phyloP scores from a whole-genome alignment of 2,113 vertebrate species.

The Antechinus flavipes region DNA sequence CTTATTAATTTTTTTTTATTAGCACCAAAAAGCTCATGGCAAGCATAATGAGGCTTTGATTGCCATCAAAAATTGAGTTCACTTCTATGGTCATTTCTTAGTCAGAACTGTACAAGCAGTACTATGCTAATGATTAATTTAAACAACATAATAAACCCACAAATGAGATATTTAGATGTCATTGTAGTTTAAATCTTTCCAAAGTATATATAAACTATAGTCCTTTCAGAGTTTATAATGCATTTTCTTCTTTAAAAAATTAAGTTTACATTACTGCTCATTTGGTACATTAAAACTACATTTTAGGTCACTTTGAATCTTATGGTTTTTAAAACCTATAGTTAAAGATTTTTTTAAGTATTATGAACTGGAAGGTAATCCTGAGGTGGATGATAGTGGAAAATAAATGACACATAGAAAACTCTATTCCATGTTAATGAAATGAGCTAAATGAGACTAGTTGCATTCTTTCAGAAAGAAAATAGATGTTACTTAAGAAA shows the following conservation, averaged over 20 bases:
- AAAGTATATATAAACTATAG: constrained; percentile 33
- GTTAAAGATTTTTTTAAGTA: constrained; percentile 60
- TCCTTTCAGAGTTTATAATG: constrained; percentile 28
- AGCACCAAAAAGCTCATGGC: constrained; percentile 47
- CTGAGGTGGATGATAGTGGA: constrained; percentile 32
- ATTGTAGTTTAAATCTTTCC: constrained; percentile 65
- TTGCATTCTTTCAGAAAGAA: constrained; percentile 75
- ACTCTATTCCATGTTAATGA: constrained; percentile 82
- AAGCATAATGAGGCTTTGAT: constrained; percentile 52
- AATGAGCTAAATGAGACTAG: constrained; percentile 68
- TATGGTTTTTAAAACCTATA: constrained; percentile 61
- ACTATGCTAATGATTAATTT: constrained; percentile 65
- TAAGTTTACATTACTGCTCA: constrained; percentile 37
- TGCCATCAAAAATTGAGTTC: constrained; percentile 59
- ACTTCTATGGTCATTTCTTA: constrained; percentile 22
- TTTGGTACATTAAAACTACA: constrained; percentile 64
- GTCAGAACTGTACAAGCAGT: constrained; percentile 18
- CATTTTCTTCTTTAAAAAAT: constrained; percentile 58
- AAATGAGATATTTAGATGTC: constrained; percentile 59
- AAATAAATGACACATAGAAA: constrained; percentile 80
- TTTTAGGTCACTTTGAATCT: constrained; percentile 51
- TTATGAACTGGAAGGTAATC: constrained; percentile 73
- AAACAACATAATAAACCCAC: constrained; percentile 35
- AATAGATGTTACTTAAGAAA: constrained; percentile 80
- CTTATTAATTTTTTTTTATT: constrained; percentile 61